Percentiles rank a stretch among this genome's conserved stretches.
phyloP scores from a whole-genome alignment of 2,888 invertebrate genomes.

The Sesia bembeciformis region DNA sequence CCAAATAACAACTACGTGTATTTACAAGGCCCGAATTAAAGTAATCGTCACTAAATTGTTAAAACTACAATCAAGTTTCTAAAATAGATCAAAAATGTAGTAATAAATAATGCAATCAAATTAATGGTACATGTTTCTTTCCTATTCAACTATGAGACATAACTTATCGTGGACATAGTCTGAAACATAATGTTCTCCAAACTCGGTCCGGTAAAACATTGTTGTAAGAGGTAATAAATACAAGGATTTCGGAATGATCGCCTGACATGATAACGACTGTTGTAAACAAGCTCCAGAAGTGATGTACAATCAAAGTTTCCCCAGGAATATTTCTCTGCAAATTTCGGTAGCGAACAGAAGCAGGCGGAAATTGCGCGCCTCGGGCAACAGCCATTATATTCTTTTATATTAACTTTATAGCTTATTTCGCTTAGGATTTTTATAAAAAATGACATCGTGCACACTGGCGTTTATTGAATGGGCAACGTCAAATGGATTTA shows the following conservation, averaged over 20 bases:
- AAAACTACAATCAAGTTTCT: too few species aligned
- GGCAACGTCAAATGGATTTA: background rate
- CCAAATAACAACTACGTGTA: too few species aligned
- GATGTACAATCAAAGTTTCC: constrained; percentile 50
- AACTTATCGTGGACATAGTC: too few species aligned
- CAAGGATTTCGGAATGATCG: constrained; percentile 25
- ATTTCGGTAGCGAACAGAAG: constrained; percentile 31
- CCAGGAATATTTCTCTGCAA: constrained; percentile 12
- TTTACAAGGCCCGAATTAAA: too few species aligned
- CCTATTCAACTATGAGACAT: too few species aligned
- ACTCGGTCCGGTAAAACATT: background rate
- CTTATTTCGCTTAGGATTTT: constrained; percentile 8
- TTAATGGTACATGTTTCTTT: too few species aligned
- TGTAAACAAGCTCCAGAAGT: constrained; percentile 35
- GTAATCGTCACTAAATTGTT: too few species aligned
- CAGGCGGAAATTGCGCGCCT: constrained; percentile 51
- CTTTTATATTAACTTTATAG: constrained; percentile 39
- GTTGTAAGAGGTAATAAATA: constrained; percentile 18
- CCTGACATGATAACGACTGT: constrained; percentile 39
- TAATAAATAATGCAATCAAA: too few species aligned
- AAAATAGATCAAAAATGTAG: too few species aligned
- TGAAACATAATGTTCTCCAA: background rate
- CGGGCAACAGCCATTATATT: constrained; percentile 36
- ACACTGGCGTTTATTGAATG: background rate
- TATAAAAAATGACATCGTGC: background rate